Base-by-base conservation (phyloP, 2,113 vertebrate genomes). In the Microcebus jonahi region DNA sequence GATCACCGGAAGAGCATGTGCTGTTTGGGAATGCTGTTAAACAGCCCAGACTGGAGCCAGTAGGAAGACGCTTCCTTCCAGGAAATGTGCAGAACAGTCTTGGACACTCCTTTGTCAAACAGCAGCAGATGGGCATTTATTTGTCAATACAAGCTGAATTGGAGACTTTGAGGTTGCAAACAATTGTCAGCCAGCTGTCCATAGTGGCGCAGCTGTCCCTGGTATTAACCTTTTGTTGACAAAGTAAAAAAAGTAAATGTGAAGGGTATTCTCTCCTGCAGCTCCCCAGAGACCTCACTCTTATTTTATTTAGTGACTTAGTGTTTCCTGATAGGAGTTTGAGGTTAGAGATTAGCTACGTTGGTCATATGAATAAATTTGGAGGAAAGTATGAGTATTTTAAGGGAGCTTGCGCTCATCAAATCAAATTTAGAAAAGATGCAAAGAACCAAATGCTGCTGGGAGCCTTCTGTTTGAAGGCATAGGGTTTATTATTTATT, bases 61-160 rank as follows among this genome's bases (percentile, higher is more conserved):
- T 63, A 97, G 65, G 29, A 95, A 89, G 55, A 91, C 2, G 2
- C 23, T 71, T 90, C 88, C 91, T 97, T 89, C 55, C 94, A 96
- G 93, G 90, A 96, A 90, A 94, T 92, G 50, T 91, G 29, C 71
- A 88, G 76, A 91, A 85, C 83, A 73, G 36, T 8, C 36, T 36
- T 57, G 11, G 45, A 76, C 59, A 23, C 80, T 84, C 80, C 83
- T 97, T 95, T 93, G 57, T 84, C 71, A 97, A 80, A 96, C 67
- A 86, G 10, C 20, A 25, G 29, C 87, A 93, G 95, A 61, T 71
- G 87, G 73, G 57, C 29, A 34, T 63, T 77, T 83, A 45, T 80
- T 83, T 84, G n/a, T 93, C 68, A 82, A 55, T 59, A 53, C 23
- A 70, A 89, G 14, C 21, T 48, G 15, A 91, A 65, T 2, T 61